Evolutionary conservation across 1,140 invertebrate species (phyloP), one percentile per base, ranked within the genome.

Genomic region (Drosophila tani): DNA sequence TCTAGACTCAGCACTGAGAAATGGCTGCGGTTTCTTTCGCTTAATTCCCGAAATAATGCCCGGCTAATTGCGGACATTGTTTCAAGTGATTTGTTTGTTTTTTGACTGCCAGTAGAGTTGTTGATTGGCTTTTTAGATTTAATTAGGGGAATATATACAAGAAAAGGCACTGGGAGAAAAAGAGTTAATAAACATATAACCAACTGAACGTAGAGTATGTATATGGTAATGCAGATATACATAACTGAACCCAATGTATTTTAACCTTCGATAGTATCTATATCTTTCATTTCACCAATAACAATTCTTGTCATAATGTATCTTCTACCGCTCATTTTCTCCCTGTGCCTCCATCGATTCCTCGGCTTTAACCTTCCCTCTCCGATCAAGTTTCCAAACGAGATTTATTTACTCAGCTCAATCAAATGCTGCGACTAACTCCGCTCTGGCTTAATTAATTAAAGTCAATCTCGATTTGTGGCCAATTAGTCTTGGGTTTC

Each of bases 391-490:
- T 78, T 62, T 63, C 65, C 49, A 69, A 56, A 78, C 51, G 59
- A 73, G 66, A 79, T 79, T 79, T 79, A 79, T 79, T 65, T 53
- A 53, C 57, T 68, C 63, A 79, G 32, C 76, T 80, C 76, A 80
- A 80, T 80, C 78, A 79, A 80, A 73, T 29, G 58, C 70, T 47
- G 58, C 38, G 53, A 59, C 63, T 66, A 59, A 47, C 65, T 75
- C 50, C 40, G 53, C 15, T 27, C 19, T 68, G 62, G 47, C 55
- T 84, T 84, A 81, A 90, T 90, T 81, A 84, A 81, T 88, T 84
- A 84, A 81, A 88, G 75, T 78, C 77, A 83, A 68, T 69, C 80
- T 84, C 74, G 81, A 90, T 88, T 88, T 88, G 84, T 79, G 81
- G 81, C 78, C 70, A 84, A 84, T 84, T 75, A 84, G 69, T 78